Conservation (phyloP, 2,888 invertebrate genomes). For the Calameuta idolon region DNA sequence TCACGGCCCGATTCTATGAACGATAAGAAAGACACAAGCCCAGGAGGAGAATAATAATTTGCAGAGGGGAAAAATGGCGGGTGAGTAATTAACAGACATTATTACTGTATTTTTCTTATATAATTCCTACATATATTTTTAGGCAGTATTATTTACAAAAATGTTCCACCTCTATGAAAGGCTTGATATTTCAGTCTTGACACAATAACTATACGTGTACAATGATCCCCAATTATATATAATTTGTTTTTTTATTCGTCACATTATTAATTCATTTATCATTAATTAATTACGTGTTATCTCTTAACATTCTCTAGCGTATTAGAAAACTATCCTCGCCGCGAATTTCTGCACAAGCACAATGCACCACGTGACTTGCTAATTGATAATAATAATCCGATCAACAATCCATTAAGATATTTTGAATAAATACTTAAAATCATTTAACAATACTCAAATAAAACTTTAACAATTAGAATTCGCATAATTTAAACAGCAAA, state of each 20-base stretch:
- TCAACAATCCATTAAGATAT: not conserved
- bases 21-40: not conserved
- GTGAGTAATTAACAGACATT: not conserved
- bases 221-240: slow-evolving; percentile 31
- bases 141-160: slow-evolving; percentile 62
- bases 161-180: slow-evolving; percentile 57
- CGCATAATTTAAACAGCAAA: not conserved
- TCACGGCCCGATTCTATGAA: not conserved
- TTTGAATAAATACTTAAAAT: slow-evolving; percentile 1
- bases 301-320: slow-evolving; percentile 7
- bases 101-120: slow-evolving; percentile 35
- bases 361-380: not conserved
- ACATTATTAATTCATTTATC: slow-evolving; percentile 8
- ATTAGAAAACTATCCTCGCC: not conserved
- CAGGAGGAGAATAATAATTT: not conserved
- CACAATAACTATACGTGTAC: slow-evolving; percentile 53
- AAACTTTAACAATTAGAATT: not conserved
- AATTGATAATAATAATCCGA: not conserved
- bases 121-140: slow-evolving; percentile 54
- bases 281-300: slow-evolving; percentile 27
- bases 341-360: not conserved
- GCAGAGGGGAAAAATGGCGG: not conserved
- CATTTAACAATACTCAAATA: not conserved
- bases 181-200: slow-evolving; percentile 63
- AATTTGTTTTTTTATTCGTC: not conserved